Evolutionary conservation across 2,888 invertebrate genomes (phyloP), one percentile per base, ranked within the genome.

Genomic region (Palloptera scutellata): DNA sequence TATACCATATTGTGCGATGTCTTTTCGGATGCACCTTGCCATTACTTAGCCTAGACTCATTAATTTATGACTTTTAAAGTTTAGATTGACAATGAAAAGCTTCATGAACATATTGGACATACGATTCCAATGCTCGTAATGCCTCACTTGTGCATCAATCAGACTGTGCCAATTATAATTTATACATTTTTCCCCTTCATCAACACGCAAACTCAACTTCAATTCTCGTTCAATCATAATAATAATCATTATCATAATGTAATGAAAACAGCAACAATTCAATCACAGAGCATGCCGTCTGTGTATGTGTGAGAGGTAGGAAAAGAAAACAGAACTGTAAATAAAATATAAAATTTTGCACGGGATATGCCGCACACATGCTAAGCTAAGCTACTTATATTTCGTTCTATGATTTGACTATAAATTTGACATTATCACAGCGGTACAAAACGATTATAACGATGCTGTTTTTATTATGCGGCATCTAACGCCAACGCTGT

Each of bases 301-400:
- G 6, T 30, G 30, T 4, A 11, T n/a, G 48, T 1, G 12, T n/a
- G 48, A 48, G 15, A 15, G 12, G 48, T 5, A 48, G 5, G 11
- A n/a, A 48, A 48, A 9, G 12, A 48, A 48, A 48, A 48, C 6
- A 48, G 12, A n/a, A 11, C 15, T 2, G 48, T 11, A 13, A 48
- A 1, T n/a, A 48, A 48, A 48, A 48, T n/a, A 30, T 30, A 6
- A 30, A 30, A 30, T 15, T 48, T 10, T 48, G 10, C 8, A 48
- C 12, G 30, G 30, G 6, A 30, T 30, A 30, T 30, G 30, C n/a
- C 48, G 48, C 48, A 48, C 48, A 48, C n/a, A 13, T 15, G 48
- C 48, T 48, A 15, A 72, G 69, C 67, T 75, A 20, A 72, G 69
- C 67, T 75, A 20, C 15, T 55, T 54, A 53, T 51, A 11, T 11